Base-by-base conservation (phyloP, 2,888 invertebrate genomes). In the Eudemis profundana region DNA sequence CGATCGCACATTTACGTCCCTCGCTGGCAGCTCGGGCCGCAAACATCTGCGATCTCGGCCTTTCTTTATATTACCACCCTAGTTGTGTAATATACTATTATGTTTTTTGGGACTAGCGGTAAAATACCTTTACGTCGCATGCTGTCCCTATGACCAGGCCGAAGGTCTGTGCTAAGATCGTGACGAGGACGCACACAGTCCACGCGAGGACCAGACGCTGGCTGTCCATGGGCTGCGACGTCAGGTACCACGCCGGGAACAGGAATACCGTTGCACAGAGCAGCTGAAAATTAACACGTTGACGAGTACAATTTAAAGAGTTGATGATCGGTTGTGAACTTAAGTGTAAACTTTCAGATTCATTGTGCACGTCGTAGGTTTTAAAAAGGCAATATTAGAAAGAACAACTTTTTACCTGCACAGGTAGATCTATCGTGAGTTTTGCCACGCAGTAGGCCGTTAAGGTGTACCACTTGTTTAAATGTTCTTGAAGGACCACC, bases 391-490 rank as follows among this genome's bases (percentile, higher is more conserved):
- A n/a, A n/a, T n/a, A n/a, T n/a, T n/a, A n/a, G n/a, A n/a, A n/a
- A n/a, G n/a, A n/a, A n/a, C n/a, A n/a, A n/a, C n/a, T n/a, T n/a
- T n/a, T 69, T 70, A 95, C 96, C 93, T 96, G 96, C 78, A 96
- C 90, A 0, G 96, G 96, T 74, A 96, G 81, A 78, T 96, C 96
- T 0, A 96, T 94, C 69, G 96, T 81, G 4, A 96, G 93, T 84
- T 96, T 96, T 0, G 96, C 94, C n/a, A 94, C 83, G 78, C 95
- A 96, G 81, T 96, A 96, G 0, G 95, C 93, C 67, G 93, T 92
- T 36, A 96, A 81, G 7, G 94, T 94, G 80, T 96, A 96, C 96
- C 96, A 96, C 80, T 95, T 95, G 82, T 96, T 96, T 21, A 95
- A 88, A 80, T 96, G 95, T 78, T 96, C 96, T 75, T 95, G 91